phyloP scores from a whole-genome alignment of 2,888 invertebrate genomes.

The Mesodorylaimus sp. region DNA sequence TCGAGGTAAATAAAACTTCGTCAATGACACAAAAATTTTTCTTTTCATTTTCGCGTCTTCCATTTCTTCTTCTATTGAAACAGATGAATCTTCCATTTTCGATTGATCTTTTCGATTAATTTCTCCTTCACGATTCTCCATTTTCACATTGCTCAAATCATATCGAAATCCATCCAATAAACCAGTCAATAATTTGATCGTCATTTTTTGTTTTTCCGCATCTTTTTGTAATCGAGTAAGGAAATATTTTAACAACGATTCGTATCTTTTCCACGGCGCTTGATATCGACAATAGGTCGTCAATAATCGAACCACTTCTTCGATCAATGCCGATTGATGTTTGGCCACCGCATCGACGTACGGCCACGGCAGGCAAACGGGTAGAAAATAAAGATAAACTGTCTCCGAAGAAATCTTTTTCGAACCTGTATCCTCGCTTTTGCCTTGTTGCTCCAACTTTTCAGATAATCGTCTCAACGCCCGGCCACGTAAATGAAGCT shows the following conservation, averaged over 20 bases:
- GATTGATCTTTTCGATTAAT: background rate
- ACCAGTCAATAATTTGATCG: slow-evolving; percentile 14
- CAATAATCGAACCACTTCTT: slow-evolving; percentile 41
- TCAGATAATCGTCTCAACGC: slow-evolving; percentile 49
- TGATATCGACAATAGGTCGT: slow-evolving; percentile 40
- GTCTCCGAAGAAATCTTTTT: slow-evolving; percentile 34
- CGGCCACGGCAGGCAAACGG: slow-evolving; percentile 59
- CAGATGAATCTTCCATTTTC: background rate
- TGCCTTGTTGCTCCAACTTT: slow-evolving; percentile 24
- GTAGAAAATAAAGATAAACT: slow-evolving; percentile 63
- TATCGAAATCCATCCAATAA: background rate
- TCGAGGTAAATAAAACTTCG: slow-evolving; percentile 55
- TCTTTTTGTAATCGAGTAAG: slow-evolving; percentile 52
- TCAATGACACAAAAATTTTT: slow-evolving; percentile 51
- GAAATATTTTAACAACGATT: slow-evolving; percentile 58
- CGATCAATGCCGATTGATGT: slow-evolving; percentile 48
- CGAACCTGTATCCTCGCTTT: slow-evolving; percentile 8
- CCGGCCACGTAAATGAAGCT: slow-evolving; percentile 62
- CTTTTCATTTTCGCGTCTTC: background rate
- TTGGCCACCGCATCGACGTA: slow-evolving; percentile 54
- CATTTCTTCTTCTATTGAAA: background rate
- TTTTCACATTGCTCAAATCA: background rate
- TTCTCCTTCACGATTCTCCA: too few relatives aligned
- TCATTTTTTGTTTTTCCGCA: slow-evolving; percentile 52
- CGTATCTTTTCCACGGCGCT: slow-evolving; percentile 75